These are phyloP conservation scores for Eleginops maclovinus DNA, from an alignment of 2,113 vertebrate genomes.

Conservation along the genomic window DNA sequence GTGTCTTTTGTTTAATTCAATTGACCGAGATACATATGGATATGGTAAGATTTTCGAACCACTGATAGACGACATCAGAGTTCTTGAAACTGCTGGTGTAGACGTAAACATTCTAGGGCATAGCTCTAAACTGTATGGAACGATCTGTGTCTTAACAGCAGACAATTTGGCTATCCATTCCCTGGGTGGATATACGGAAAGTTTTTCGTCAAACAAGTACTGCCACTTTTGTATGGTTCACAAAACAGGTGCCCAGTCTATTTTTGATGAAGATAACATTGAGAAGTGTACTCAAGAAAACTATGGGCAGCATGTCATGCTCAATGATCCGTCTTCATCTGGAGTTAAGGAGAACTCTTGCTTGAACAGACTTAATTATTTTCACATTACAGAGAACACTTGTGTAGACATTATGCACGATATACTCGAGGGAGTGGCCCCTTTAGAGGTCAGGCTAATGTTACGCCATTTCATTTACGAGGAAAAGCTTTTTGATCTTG, in stretches of 20 bases:
- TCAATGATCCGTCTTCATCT: not conserved
- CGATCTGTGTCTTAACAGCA: not conserved
- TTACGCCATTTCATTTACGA: not conserved
- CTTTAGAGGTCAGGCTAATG: not conserved
- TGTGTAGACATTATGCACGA: not conserved
- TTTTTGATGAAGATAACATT: not conserved
- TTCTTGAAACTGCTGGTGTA: not conserved
- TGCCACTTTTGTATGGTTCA: not conserved
- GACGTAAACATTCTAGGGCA: not conserved
- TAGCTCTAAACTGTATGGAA: not conserved
- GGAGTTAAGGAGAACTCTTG: not conserved
- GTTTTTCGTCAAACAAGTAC: not conserved
- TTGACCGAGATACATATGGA: not conserved
- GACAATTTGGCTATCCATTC: not conserved
- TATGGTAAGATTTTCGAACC: not conserved
- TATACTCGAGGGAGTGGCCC: not conserved
- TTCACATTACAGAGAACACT: not conserved
- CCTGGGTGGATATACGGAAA: not conserved
- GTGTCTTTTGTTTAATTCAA: too few relatives aligned
- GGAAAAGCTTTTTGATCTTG: not conserved
- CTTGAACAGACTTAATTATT: not conserved
- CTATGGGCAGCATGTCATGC: not conserved
- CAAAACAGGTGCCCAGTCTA: not conserved
- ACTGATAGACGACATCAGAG: not conserved
- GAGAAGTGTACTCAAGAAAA: not conserved